phyloP scores from a whole-genome alignment of 1,140 invertebrate species.

The Zaprionus davidi region DNA sequence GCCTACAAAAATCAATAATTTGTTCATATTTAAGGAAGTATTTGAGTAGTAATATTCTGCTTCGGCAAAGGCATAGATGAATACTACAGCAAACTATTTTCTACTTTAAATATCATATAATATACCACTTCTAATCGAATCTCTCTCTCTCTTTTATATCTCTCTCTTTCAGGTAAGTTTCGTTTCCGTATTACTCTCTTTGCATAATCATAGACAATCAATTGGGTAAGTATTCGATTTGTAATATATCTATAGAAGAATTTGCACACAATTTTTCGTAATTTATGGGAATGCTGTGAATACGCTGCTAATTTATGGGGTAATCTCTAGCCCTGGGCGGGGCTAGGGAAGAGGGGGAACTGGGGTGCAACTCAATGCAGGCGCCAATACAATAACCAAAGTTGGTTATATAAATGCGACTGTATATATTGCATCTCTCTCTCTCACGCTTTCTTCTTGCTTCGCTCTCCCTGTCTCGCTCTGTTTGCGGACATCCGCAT shows the following conservation, averaged over 20 bases:
- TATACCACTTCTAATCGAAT: slow-evolving; percentile 29
- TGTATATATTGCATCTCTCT: slow-evolving; percentile 26
- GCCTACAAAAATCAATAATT: too few relatives aligned
- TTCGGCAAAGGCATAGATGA: too few relatives aligned
- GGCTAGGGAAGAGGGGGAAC: slow-evolving; percentile 30
- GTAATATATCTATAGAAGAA: background rate
- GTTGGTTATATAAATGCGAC: slow-evolving; percentile 62
- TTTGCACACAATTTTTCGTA: slow-evolving; percentile 24
- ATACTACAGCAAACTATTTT: too few relatives aligned
- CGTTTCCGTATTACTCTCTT: slow-evolving; percentile 27
- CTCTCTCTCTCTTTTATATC: slow-evolving; percentile 41
- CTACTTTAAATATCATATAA: background rate
- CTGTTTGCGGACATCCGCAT: slow-evolving; percentile 73
- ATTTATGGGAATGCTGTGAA: slow-evolving; percentile 69
- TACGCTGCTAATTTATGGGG: slow-evolving; percentile 77
- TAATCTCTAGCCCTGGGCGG: slow-evolving; percentile 44
- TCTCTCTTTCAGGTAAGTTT: slow-evolving; percentile 69
- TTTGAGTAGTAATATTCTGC: too few relatives aligned
- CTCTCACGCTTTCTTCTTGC: background rate
- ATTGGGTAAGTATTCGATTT: slow-evolving; percentile 21
- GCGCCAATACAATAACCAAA: slow-evolving; percentile 61
- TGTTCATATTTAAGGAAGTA: too few relatives aligned
- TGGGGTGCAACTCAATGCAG: slow-evolving; percentile 64
- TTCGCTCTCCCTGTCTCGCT: slow-evolving; percentile 19
- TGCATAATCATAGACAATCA: background rate